Evolutionary conservation across 2,888 invertebrate species (phyloP).

Genomic region (Drosophila rellima): DNA sequence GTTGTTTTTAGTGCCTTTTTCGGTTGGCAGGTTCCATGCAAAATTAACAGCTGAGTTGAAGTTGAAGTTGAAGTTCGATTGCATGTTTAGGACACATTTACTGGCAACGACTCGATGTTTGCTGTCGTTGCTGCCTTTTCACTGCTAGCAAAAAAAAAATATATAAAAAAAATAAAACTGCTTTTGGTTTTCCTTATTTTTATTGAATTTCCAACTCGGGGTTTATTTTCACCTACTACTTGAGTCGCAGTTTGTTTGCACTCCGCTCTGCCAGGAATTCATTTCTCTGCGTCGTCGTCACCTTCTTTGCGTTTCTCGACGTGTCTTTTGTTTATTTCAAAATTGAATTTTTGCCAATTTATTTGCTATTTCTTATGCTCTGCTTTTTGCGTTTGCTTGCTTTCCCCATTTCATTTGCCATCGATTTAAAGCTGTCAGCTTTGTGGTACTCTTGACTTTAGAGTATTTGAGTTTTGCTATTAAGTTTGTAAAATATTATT

Average conservation of each 20-base stretch:
- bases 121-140: slow-evolving; percentile 14
- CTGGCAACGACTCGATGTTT: slow-evolving; percentile 18
- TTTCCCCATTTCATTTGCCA: slow-evolving; percentile 56
- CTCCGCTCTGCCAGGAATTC: slow-evolving; percentile 18
- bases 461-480: not conserved
- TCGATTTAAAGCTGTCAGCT: slow-evolving; percentile 61
- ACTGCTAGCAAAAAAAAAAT: slow-evolving; percentile 7
- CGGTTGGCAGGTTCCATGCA: slow-evolving; percentile 51
- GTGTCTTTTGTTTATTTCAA: slow-evolving; percentile 73
- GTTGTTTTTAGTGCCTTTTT: slow-evolving; percentile 15
- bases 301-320: slow-evolving; percentile 16
- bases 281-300: slow-evolving; percentile 1
- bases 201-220: slow-evolving; percentile 54
- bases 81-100: slow-evolving; percentile 63
- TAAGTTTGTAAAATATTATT: not conserved
- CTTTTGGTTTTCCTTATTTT: slow-evolving; percentile 21
- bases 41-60: slow-evolving; percentile 66
- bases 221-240: slow-evolving; percentile 49
- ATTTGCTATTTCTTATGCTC: slow-evolving; percentile 31
- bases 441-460: slow-evolving; percentile 27
- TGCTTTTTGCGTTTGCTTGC: slow-evolving; percentile 17
- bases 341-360: slow-evolving; percentile 74
- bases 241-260: slow-evolving; percentile 41
- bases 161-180: not conserved
- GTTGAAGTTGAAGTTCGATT: slow-evolving; percentile 53